phyloP scores from a whole-genome alignment of 2,888 invertebrate species.

The Monopis laevigella region DNA sequence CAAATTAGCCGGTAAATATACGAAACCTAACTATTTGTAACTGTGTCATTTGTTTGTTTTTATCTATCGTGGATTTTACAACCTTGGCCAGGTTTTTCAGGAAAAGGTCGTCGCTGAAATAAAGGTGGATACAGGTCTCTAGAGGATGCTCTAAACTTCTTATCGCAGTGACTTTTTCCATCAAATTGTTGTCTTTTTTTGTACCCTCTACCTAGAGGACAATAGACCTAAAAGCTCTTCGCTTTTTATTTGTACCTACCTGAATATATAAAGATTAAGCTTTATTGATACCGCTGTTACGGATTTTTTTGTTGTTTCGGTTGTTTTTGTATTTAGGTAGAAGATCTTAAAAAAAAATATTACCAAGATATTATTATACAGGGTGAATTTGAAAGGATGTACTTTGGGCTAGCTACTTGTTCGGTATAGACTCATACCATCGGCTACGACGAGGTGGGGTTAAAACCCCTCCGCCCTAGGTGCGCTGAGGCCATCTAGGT shows the following conservation, averaged over 20 bases:
- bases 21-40: background rate
- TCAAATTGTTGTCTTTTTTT: conserved; percentile 50
- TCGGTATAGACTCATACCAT: too few species aligned
- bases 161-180: conserved; percentile 47
- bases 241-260: conserved; percentile 29
- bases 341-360: too few species aligned
- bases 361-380: too few species aligned
- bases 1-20: too few species aligned
- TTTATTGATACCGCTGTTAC: conserved; percentile 42
- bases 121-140: conserved; percentile 32
- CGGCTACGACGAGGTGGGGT: too few species aligned
- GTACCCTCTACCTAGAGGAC: conserved; percentile 30
- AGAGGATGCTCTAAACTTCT: conserved; percentile 40
- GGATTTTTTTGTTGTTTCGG: too few species aligned
- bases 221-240: conserved; percentile 24
- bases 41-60: conserved; percentile 7
- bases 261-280: conserved; percentile 48
- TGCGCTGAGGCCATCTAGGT: too few species aligned
- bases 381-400: too few species aligned
- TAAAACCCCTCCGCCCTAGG: too few species aligned
- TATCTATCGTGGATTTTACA: conserved; percentile 9
- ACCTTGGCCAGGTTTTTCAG: background rate
- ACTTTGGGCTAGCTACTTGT: too few species aligned
- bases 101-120: conserved; percentile 19
- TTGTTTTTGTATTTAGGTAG: too few species aligned